Percentiles rank a stretch among this genome's conserved stretches.
Conservation (phyloP, 2,888 invertebrate genomes). For the Macrosoma leucophasiata region DNA sequence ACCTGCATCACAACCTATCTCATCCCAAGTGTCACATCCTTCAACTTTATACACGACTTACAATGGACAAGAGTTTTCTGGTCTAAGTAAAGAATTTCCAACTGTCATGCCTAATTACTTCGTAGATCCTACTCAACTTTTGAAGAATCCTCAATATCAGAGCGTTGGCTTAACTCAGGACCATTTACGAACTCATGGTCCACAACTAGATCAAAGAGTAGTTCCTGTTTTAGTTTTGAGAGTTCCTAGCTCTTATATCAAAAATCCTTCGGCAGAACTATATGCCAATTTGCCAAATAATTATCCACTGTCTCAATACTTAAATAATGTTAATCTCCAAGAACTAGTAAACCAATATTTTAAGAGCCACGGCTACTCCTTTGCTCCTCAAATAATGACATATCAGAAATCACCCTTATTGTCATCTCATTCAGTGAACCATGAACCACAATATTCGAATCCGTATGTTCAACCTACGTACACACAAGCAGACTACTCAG, state of each 20-base stretch:
- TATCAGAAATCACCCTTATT: conserved; percentile 40
- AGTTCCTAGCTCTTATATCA: conserved; percentile 74
- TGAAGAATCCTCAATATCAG: conserved; percentile 65
- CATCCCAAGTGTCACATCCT: conserved; percentile 31
- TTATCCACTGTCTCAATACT: conserved; percentile 69
- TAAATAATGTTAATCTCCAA: conserved; percentile 75
- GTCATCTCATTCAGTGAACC: conserved; percentile 28
- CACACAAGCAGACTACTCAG: conserved; percentile 59
- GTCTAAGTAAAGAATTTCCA: conserved; percentile 62
- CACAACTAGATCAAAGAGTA: conserved; percentile 54
- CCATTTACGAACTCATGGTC: conserved; percentile 54
- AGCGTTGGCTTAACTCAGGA: conserved; percentile 66
- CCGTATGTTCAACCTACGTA: conserved; percentile 60
- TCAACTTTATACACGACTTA: conserved; percentile 65
- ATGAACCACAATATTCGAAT: conserved; percentile 49
- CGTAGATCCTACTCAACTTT: conserved; percentile 58
- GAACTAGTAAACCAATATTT: conserved; percentile 71
- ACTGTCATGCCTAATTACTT: conserved; percentile 66
- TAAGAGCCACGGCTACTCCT: conserved; percentile 56
- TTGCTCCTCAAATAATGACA: conserved; percentile 55
- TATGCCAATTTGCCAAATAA: conserved; percentile 74
- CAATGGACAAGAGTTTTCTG: conserved; percentile 62
- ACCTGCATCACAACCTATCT: conserved; percentile 19
- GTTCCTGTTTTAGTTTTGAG: conserved; percentile 76
- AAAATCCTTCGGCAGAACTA: conserved; percentile 66